Conservation (phyloP, 2,797 vertebrate genomes). For the Petrocephalus schoutedeni region DNA sequence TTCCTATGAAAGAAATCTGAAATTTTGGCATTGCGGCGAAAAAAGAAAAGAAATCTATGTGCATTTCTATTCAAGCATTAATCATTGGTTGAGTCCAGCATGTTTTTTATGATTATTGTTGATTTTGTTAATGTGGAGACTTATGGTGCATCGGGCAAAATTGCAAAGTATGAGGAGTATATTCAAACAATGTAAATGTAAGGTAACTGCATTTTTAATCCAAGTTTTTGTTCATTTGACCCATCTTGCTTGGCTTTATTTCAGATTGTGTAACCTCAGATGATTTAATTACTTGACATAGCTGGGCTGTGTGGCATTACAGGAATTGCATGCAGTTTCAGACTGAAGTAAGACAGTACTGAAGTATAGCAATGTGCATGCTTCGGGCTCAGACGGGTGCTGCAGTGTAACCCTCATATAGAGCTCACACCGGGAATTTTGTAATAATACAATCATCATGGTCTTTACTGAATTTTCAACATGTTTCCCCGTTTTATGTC, state of each 20-base stretch:
- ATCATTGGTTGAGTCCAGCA: neutral
- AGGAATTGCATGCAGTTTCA: neutral
- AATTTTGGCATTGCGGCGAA: neutral
- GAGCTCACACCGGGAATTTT: neutral
- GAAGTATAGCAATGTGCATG: neutral
- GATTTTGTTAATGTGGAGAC: neutral
- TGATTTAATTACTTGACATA: constrained; percentile 30
- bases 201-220: neutral
- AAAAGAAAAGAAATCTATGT: neutral
- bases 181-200: neutral
- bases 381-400: neutral
- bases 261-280: constrained; percentile 32
- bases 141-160: neutral
- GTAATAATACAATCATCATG: neutral
- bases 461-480: neutral
- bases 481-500: neutral
- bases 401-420: neutral
- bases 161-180: neutral
- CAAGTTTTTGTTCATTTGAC: neutral
- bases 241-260: constrained; percentile 32
- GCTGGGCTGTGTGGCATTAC: constrained; percentile 6
- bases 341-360: neutral
- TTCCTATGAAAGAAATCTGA: neutral
- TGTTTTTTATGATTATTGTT: neutral
- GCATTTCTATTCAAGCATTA: neutral